A percentile compares a stretch with the other conserved stretches of the same genome.
These are phyloP conservation scores for Frankliniella intonsa DNA, from an alignment of 2,888 invertebrate species.

Conservation along the genomic window DNA sequence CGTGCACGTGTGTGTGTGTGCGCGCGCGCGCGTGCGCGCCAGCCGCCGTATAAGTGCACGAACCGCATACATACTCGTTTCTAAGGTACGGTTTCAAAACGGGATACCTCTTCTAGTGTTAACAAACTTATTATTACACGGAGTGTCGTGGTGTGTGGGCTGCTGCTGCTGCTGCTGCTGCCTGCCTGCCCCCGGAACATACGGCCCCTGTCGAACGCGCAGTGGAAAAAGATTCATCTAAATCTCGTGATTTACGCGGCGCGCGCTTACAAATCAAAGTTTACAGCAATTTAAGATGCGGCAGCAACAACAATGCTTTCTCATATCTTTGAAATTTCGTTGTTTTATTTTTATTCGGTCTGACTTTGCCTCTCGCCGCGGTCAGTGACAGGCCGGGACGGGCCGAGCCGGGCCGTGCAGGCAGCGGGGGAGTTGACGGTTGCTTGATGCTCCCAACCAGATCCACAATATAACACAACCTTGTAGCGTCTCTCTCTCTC, in stretches of 20 bases:
- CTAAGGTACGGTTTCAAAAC: slow-evolving; percentile 10
- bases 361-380: no score
- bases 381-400: background rate
- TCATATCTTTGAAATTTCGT: no score
- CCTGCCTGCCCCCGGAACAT: no score
- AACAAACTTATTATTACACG: slow-evolving; percentile 21
- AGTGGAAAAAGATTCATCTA: no score
- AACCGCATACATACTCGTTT: background rate
- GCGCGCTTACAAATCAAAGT: background rate
- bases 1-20: slow-evolving; percentile 13
- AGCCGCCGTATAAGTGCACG: background rate
- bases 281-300: background rate
- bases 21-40: background rate
- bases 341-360: no score
- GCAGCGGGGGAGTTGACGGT: slow-evolving; percentile 22
- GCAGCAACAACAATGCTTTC: background rate
- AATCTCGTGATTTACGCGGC: background rate
- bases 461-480: background rate
- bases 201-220: no score
- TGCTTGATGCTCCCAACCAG: background rate
- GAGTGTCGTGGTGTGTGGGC: background rate
- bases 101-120: slow-evolving; percentile 11
- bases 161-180: background rate
- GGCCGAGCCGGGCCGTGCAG: background rate
- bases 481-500: background rate